These are phyloP conservation scores for Glandiceps talaboti DNA, from an alignment of 53 echinoderm and acorn worm species.

Conservation along the genomic window DNA sequence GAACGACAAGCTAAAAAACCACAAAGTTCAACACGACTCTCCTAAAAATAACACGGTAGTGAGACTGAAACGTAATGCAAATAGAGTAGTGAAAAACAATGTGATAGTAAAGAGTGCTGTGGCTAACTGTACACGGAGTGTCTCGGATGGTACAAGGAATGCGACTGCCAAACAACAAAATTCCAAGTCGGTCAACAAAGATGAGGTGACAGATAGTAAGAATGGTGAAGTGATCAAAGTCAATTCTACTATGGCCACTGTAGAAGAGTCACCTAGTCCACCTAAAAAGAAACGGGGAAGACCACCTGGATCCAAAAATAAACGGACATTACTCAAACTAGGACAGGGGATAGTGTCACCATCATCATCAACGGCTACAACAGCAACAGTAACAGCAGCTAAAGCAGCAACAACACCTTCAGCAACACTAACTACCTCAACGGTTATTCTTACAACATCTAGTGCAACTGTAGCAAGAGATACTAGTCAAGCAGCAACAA, in stretches of 20 bases:
- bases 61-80: not conserved
- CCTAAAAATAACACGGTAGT: not conserved
- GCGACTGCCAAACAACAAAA: not conserved
- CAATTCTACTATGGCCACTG: not conserved
- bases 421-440: not conserved
- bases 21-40: too few relatives aligned
- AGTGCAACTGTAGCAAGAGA: not conserved
- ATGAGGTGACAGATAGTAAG: not conserved
- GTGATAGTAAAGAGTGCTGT: not conserved
- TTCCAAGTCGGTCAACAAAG: not conserved
- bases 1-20: not conserved
- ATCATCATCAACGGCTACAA: not conserved
- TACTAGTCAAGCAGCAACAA: not conserved
- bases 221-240: too few relatives aligned
- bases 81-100: not conserved
- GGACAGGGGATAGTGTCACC: not conserved
- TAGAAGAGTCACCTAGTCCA: not conserved
- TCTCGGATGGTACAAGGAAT: not conserved
- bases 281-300: conserved; percentile 30
- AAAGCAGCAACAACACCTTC: not conserved
- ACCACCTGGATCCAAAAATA: conserved; percentile 40
- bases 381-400: too few relatives aligned
- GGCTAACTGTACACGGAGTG: not conserved
- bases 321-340: not conserved
- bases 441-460: not conserved